Evolutionary conservation across 2,113 vertebrate species (phyloP), one percentile per base, ranked within the genome.

Genomic region (Alosa alosa): DNA sequence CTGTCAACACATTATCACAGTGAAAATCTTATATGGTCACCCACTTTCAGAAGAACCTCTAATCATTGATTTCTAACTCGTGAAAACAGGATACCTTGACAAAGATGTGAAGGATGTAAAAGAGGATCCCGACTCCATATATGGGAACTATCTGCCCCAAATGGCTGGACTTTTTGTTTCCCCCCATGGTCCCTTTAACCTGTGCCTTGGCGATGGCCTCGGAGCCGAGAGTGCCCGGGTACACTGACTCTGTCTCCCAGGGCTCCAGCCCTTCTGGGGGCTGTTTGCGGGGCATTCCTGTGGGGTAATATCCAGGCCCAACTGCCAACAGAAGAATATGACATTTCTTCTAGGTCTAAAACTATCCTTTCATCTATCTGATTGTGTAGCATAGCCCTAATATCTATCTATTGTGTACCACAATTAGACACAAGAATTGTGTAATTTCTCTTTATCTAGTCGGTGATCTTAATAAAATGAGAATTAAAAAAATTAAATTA

Each of bases 111-210:
- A 99, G 83, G 88, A 99, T 98, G 88, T 99, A 99, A 60, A 99
- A 95, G 87, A 99, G 95, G 85, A 99, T 97, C 47, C 97, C 97
- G 91, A 99, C 98, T 86, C 98, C 97, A 90, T 99, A 99, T 87
- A 99, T 95, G 60, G 98, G 98, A 85, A 99, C 97, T 78, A 97
- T 97, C 91, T 98, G 97, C 20, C 94, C 95, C 93, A 99, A 96
- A 17, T 98, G 93, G 87, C 96, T 96, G 94, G 96, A 95, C 81
- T 96, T 96, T 84, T 88, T 92, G 78, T 36, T 78, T 15, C 36
- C 36, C 31, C 36, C 15, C 72, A 90, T 90, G 72, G 52, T 88
- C 49, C 89, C 88, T 1, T 91, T 90, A 57, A 92, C 94, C 88
- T 95, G 98, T 13, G 94, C 90, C 90, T 96, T 97, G 88, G 94